Evolutionary conservation across 2,888 invertebrate species (phyloP), one percentile per base, ranked within the genome.

Genomic region (Diaprepes abbreviatus): DNA sequence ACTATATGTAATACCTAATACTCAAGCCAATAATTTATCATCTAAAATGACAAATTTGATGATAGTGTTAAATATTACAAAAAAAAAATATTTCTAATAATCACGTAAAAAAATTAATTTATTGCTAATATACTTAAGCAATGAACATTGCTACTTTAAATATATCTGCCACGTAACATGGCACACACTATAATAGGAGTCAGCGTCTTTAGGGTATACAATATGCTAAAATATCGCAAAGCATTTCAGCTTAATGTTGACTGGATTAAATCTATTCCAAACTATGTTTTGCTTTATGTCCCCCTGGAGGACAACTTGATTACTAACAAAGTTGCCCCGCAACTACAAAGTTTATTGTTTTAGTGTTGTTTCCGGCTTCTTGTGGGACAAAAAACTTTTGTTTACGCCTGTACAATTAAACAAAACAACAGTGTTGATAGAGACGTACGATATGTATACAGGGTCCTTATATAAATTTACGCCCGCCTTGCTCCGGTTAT

Each of bases 251-350:
- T 54, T 66, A 40, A 35, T 62, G 40, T 60, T 55, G 54, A 59
- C 67, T 62, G 50, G 50, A 62, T 62, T 62, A 62, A 62, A 62
- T 62, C 62, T 62, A 62, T 62, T 62, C 60, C 36, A 62, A 60
- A 67, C 62, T 62, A 55, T 67, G 67, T 67, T 67, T 67, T 67
- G 67, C 52, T 60, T 67, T 67, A 67, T 67, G 52, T 43, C 19
- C 48, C 67, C 54, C 67, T 55, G 14, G 67, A 62, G 50, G 36
- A 48, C 50, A 50, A 62, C 52, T 62, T 52, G 62, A 62, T 52
- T 52, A 48, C 50, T 50, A 48, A 33, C 50, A 48, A 50, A 62
- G 50, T 62, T 50, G 28, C 38, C 50, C 17, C n/a, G 40, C 50
- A 28, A 36, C 50, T 36, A 52, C 48, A 50, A 62, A 62, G 50